phyloP scores from a whole-genome alignment of 2,797 vertebrate genomes.

The Brachyrhaphis roseni region DNA sequence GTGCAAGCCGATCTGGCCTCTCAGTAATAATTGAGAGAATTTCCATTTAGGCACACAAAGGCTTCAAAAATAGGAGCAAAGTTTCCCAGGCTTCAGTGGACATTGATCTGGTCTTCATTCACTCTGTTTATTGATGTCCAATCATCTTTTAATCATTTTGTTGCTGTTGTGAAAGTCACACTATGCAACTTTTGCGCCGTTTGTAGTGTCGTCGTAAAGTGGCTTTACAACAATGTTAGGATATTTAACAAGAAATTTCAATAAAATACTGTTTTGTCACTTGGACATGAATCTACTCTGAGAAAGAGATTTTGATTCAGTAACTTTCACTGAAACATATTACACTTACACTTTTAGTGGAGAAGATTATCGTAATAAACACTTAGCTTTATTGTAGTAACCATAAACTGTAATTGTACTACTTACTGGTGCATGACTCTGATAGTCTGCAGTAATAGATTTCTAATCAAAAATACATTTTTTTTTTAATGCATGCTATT shows the following conservation, averaged over 20 bases:
- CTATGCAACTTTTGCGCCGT: neutral
- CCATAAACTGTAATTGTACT: neutral
- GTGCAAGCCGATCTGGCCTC: conserved; percentile 80
- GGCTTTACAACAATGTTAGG: neutral
- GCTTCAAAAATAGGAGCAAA: conserved; percentile 54
- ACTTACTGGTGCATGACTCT: neutral
- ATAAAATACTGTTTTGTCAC: neutral
- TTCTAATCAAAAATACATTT: neutral
- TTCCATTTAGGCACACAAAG: conserved; percentile 80
- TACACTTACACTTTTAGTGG: neutral
- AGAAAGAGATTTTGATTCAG: neutral
- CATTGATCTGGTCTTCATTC: conserved; percentile 20
- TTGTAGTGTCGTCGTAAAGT: neutral
- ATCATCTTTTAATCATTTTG: neutral
- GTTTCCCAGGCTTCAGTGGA: conserved; percentile 28
- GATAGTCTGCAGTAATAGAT: neutral
- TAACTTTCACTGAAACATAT: neutral
- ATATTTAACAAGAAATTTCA: neutral
- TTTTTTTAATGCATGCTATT: neutral
- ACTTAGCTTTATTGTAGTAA: neutral
- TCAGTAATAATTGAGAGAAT: conserved; percentile 88
- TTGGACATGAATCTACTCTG: neutral
- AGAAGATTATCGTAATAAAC: neutral
- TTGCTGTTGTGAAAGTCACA: neutral
- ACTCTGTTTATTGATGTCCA: neutral